Conservation (phyloP, 2,888 invertebrate genomes). For the Pristionchus japonicus region DNA sequence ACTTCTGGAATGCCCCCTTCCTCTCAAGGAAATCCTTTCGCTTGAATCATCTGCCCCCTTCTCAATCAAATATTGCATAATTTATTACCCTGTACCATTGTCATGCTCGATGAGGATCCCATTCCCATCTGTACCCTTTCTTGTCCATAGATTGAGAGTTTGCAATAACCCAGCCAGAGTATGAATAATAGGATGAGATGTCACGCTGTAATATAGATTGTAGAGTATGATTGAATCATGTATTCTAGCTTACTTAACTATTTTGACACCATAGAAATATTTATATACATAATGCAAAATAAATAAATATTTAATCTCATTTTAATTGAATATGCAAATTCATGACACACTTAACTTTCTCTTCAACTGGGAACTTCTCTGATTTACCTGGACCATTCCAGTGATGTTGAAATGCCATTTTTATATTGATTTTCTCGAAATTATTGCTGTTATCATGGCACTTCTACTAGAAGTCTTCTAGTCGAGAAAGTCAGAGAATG, state of each 20-base stretch:
- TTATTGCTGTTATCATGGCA: no score
- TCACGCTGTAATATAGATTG: background rate
- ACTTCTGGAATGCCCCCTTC: background rate
- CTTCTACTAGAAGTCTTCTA: no score
- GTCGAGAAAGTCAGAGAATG: no score
- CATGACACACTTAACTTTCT: no score
- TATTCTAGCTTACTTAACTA: background rate
- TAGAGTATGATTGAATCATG: background rate
- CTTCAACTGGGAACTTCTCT: no score
- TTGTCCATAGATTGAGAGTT: background rate
- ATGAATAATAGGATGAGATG: background rate
- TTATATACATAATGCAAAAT: no score
- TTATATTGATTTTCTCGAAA: no score
- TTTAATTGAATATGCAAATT: no score
- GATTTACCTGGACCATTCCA: no score
- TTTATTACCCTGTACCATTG: slow-evolving; percentile 9
- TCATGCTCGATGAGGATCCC: background rate
- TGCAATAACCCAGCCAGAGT: background rate
- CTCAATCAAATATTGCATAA: slow-evolving; percentile 34
- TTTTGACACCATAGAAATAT: background rate
- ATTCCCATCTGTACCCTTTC: background rate
- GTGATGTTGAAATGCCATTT: no score
- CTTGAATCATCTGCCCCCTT: background rate
- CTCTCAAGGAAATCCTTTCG: slow-evolving; percentile 29
- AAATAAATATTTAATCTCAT: no score